Percentiles rank a stretch among this genome's conserved stretches.
Evolutionary conservation across 2,113 vertebrate species (phyloP).

Genomic region (Rattus rattus): DNA sequence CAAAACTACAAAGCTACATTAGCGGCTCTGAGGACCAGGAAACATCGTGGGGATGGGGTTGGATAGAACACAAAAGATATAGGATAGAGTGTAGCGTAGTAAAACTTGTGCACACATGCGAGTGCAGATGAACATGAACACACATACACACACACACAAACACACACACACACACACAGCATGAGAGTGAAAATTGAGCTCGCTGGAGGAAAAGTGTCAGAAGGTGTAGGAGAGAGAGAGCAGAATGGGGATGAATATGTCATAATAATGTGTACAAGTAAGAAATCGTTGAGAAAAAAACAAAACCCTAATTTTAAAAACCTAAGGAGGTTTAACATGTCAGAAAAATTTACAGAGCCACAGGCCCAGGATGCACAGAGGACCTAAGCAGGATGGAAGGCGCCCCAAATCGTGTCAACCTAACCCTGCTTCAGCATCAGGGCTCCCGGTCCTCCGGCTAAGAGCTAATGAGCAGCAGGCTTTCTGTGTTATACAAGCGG

Average conservation of each 20-base stretch:
- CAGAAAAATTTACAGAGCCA: background rate
- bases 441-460: background rate
- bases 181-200: background rate
- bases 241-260: background rate
- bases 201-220: background rate
- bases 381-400: background rate
- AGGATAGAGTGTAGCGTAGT: background rate
- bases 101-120: rapidly evolving
- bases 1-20: background rate
- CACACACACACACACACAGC: background rate
- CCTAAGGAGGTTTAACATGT: background rate
- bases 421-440: background rate
- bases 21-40: background rate
- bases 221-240: background rate
- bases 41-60: background rate
- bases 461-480: background rate
- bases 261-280: background rate
- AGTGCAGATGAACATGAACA: background rate
- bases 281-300: background rate
- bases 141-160: background rate
- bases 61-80: background rate
- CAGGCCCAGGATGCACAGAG: too few species aligned
- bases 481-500: rapidly evolving
- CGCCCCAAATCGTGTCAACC: rapidly evolving
- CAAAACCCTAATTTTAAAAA: background rate